Evolutionary conservation across 1,140 invertebrate genomes (phyloP), one percentile per base, ranked within the genome.

Genomic region (Brachionus angularis): DNA sequence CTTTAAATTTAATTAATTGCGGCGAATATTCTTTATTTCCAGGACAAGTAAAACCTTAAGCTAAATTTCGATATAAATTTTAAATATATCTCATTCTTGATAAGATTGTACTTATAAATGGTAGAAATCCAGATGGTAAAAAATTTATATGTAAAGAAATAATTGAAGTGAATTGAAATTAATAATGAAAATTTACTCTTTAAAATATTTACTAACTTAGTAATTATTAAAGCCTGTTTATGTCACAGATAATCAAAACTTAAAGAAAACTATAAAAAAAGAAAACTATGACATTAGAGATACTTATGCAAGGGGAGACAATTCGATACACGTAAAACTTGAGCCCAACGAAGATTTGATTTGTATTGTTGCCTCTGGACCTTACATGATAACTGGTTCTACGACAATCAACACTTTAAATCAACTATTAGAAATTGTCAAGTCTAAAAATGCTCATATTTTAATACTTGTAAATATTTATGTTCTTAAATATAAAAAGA

Each of bases 101-200:
- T 27, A 52, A 67, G 62, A 67, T 67, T 12, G 47, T 67, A n/a
- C 23, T 67, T n/a, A 50, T 50, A 33, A 46, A 67, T 47, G 62
- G 62, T 1, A 29, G 47, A 18, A 67, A 67, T 33, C 62, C 62
- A 3, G 62, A 67, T 23, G 62, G 62, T 18, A 67, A 67, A 47
- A 44, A 27, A 12, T 67, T 67, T 21, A 12, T 67, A 5, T 67
- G 62, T 25, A 67, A 67, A 29, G 47, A 50, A 67, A 47, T 67
- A 25, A 29, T 47, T 36, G 62, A 67, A 50, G 62, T 67, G 47
- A 47, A 42, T 42, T 42, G 10, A 10, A 10, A 16, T 42, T 42
- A 42, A 42, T 42, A 10, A 3, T 2, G 3, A 33, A 46, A 33
- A 2, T 44, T 46, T 23, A 16, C 1, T 31, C 25, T 44, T 46